Percentiles rank a stretch among this genome's conserved stretches.
Conservation (phyloP, 2,113 vertebrate genomes). For the Abramis brama region DNA sequence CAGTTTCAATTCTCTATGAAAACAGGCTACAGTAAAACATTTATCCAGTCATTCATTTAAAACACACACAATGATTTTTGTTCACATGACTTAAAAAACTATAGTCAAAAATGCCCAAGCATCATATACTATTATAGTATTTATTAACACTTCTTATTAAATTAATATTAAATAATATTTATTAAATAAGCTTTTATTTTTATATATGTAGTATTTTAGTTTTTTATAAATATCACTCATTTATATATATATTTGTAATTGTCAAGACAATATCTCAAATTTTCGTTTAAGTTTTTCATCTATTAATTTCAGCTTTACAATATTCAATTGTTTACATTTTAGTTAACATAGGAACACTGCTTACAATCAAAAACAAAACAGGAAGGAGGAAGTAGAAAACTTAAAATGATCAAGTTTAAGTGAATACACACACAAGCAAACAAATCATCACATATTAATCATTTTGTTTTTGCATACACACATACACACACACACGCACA, state of each 20-base stretch:
- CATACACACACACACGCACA: slow-evolving; percentile 9
- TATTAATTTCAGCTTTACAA: not conserved
- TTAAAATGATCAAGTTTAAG: not conserved
- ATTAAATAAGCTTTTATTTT: not conserved
- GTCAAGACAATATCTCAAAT: not conserved
- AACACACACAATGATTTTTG: not conserved
- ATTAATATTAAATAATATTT: not conserved
- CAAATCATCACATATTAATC: not conserved
- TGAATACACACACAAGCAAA: not conserved
- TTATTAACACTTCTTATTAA: not conserved
- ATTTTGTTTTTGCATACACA: slow-evolving; percentile 33
- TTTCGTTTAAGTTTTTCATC: not conserved
- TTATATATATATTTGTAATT: not conserved
- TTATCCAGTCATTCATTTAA: not conserved
- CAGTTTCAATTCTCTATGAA: slow-evolving; percentile 38
- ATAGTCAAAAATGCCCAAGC: not conserved
- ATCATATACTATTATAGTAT: not conserved
- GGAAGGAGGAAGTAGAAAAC: slow-evolving; percentile 46
- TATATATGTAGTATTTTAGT: not conserved
- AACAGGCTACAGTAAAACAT: slow-evolving; percentile 29
- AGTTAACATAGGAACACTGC: too few species aligned
- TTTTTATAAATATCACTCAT: not conserved
- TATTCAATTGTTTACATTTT: not conserved
- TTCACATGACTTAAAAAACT: not conserved
- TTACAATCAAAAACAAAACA: slow-evolving; percentile 27